phyloP scores from a whole-genome alignment of 1,140 invertebrate species.

The Anagrus nilaparvatae region DNA sequence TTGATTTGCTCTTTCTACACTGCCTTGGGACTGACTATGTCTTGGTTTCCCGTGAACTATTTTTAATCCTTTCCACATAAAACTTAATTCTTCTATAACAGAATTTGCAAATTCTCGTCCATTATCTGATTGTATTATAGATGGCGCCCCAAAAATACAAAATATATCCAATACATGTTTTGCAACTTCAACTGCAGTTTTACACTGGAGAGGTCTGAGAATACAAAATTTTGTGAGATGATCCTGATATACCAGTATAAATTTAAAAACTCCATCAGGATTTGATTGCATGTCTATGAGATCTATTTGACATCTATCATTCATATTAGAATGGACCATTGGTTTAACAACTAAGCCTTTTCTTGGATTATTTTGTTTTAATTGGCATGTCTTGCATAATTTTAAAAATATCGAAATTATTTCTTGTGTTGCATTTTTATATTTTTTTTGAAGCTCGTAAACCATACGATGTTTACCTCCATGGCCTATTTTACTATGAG shows the following conservation, averaged over 20 bases:
- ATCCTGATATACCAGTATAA: constrained; percentile 41
- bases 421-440: neutral
- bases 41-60: constrained; percentile 32
- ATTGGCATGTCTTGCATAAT: neutral
- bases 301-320: constrained; percentile 14
- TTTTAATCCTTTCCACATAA: constrained; percentile 25
- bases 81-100: constrained; percentile 20
- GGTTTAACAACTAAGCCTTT: constrained; percentile 11
- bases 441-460: neutral
- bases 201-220: constrained; percentile 25
- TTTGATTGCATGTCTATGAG: neutral
- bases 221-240: constrained; percentile 38
- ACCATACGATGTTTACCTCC: neutral
- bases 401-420: neutral
- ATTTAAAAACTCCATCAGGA: constrained; percentile 34
- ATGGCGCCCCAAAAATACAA: constrained; percentile 31
- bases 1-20: constrained; percentile 17
- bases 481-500: neutral
- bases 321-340: constrained; percentile 16
- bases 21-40: constrained; percentile 15
- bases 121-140: constrained; percentile 32
- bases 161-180: constrained; percentile 26
- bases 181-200: constrained; percentile 25
- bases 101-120: constrained; percentile 29
- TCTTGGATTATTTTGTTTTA: neutral